Base-by-base conservation (phyloP, 53 echinoderm and acorn worm genomes). In the Patiria pectinifera region DNA sequence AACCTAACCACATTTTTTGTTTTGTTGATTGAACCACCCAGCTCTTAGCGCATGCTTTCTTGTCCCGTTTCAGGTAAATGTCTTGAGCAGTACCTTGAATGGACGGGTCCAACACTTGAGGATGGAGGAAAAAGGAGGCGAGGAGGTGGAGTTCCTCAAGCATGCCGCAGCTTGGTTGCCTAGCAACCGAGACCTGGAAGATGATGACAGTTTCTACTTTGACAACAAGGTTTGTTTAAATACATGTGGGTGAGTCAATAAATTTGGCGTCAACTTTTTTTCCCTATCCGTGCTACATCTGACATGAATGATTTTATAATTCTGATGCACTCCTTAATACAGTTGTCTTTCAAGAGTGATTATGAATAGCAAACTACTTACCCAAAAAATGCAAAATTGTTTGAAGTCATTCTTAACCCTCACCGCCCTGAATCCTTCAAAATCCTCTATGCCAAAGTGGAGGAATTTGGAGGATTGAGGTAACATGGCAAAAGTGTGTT, bases 131-230 rank as follows among this genome's bases (percentile, higher is more conserved):
- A 84, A 93, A n/a, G 92, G 90, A 45, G 92, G 85, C 43, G 96
- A 95, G 11, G 91, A 95, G 24, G 91, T 91, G 45, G 96, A 94
- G 15, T 95, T 96, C 21, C 91, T 96, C 78, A 95, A 93, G n/a
- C 91, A 95, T 46, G 96, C 96, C 71, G 92, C 93, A 9, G 92
- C 93, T 48, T 96, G 95, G 96, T 84, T 96, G 47, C 95, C 95
- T 62, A 94, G 94, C 91, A 94, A 83, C 87, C 48, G 78, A 89
- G 94, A 95, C 69, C 82, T 86, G 19, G 78, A 94, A 10, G 96
- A 96, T 23, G 95, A 96, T 71, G 95, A 96, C 21, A 83, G 89
- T 66, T 94, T 85, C 77, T 96, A 93, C 76, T 96, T 96, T 76
- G 77, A 82, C 8, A 90, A 91, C 83, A 92, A 87, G 86, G 76